Conservation (phyloP, 2,113 vertebrate genomes). For the Ptilorrhoa leucosticta region DNA sequence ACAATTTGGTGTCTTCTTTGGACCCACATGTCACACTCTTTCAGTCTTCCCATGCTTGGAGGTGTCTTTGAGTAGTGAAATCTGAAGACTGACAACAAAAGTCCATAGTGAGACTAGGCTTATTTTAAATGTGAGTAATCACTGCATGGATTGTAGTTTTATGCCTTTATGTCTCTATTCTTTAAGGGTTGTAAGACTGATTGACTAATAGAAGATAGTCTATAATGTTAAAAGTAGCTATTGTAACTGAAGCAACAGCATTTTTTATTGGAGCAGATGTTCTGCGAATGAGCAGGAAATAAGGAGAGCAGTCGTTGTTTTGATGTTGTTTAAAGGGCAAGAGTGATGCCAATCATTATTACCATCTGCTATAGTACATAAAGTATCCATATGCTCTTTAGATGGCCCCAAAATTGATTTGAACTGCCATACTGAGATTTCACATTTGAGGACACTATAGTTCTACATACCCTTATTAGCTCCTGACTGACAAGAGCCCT, state of each 20-base stretch:
- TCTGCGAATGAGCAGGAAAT: slow-evolving; percentile 7
- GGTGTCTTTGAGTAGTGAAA: not conserved
- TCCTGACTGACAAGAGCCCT: not conserved
- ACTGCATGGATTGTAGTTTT: not conserved
- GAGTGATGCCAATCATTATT: slow-evolving; percentile 32
- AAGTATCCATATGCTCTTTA: slow-evolving; percentile 8
- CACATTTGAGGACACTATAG: not conserved
- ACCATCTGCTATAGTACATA: slow-evolving; percentile 29
- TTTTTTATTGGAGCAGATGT: slow-evolving; percentile 54
- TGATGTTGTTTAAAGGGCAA: slow-evolving; percentile 38
- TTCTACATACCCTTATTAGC: not conserved
- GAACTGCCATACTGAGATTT: slow-evolving; percentile 12
- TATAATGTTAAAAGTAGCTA: slow-evolving; percentile 3
- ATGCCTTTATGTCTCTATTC: not conserved
- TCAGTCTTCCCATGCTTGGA: not conserved
- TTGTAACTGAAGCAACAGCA: not conserved
- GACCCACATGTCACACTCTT: fast-evolving
- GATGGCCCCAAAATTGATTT: not conserved
- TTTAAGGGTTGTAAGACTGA: not conserved
- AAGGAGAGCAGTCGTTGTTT: not conserved
- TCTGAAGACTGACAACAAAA: not conserved
- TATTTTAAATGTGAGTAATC: not conserved
- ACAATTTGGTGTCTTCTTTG: not conserved
- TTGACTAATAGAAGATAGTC: not conserved
- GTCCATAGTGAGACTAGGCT: not conserved